Evolutionary conservation across 2,797 vertebrate species (phyloP), one percentile per base, ranked within the genome.

Genomic region (Tragopan temminckii): DNA sequence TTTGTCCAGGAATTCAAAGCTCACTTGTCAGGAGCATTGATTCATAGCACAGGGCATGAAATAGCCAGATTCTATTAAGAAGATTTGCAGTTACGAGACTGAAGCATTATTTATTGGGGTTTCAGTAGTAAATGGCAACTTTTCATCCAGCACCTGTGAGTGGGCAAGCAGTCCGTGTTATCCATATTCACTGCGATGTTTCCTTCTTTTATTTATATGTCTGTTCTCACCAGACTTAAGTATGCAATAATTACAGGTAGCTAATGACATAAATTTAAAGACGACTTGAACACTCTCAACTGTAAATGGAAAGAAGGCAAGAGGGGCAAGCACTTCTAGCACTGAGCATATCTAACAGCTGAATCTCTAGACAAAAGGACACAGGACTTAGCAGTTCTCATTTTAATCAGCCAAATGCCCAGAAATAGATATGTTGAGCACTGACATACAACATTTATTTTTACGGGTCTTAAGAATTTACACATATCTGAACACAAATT

Each of bases 1-100:
- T 95, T 89, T 89, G 90, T 55, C 93, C 79, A 79, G 70, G 74
- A 80, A 88, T 95, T 95, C 85, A 70, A 86, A 93, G 64, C 57
- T 38, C 68, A 64, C 63, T 95, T 63, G 38, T 74, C 1, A 0
- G 8, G 55, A 74, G 36, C 85, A 84, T 52, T 84, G 93, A 96
- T 95, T 95, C 89, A 88, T 74, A 63, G 45, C 19, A 35, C 77
- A 81, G 79, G 57, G 77, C 61, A 80, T 61, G 91, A 95, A 95
- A 93, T 55, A 89, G 62, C 74, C 82, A 88, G 90, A 48, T 81
- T 84, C 85, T 63, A 81, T 92, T 93, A 95, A 77, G 87, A 84
- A 84, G 89, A 92, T 94, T 91, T 94, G 87, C 74, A 89, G 80
- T 67, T 89, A 70, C 48, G 81, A 84, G 70, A 31, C 61, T 21